These are phyloP conservation scores for Pterostichus madidus DNA, from an alignment of 2,888 invertebrate species.

Conservation along the genomic window DNA sequence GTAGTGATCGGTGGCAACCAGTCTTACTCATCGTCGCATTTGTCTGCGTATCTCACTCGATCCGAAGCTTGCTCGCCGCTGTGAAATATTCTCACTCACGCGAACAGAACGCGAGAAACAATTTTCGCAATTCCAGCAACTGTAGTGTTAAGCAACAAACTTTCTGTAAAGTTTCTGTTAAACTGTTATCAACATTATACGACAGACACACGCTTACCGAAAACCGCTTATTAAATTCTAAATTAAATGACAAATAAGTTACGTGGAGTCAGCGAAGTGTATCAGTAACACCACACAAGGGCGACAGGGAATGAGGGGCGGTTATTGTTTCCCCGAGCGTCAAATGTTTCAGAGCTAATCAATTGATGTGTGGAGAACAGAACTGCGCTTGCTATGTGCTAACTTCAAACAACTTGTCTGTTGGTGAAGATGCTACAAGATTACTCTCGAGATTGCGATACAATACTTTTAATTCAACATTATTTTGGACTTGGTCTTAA, in stretches of 20 bases:
- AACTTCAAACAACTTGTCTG: constrained; percentile 27
- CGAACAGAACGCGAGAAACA: constrained; percentile 6
- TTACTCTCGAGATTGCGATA: not conserved
- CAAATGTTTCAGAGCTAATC: constrained; percentile 29
- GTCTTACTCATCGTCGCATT: too few species aligned
- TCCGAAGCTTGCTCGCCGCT: not conserved
- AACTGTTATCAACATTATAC: constrained; percentile 62
- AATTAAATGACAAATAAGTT: constrained; percentile 65
- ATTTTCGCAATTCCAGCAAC: constrained; percentile 46
- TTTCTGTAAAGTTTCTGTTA: constrained; percentile 62
- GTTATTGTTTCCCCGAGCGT: not conserved
- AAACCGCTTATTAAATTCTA: constrained; percentile 65
- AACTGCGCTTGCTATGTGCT: constrained; percentile 2
- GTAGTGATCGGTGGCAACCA: too few species aligned
- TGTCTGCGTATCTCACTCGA: too few species aligned
- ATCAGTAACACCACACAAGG: not conserved
- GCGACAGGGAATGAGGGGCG: not conserved
- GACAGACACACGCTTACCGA: constrained; percentile 57
- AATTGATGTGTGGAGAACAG: constrained; percentile 24
- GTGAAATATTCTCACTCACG: constrained; percentile 12
- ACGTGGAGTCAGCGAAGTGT: constrained; percentile 40
- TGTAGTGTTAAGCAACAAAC: constrained; percentile 50
- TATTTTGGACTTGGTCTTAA: too few species aligned
- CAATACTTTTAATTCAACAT: too few species aligned
- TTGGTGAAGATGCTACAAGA: constrained; percentile 4